Base-by-base conservation (phyloP, 2,888 invertebrate genomes). In the Sarcophaga caerulescens region DNA sequence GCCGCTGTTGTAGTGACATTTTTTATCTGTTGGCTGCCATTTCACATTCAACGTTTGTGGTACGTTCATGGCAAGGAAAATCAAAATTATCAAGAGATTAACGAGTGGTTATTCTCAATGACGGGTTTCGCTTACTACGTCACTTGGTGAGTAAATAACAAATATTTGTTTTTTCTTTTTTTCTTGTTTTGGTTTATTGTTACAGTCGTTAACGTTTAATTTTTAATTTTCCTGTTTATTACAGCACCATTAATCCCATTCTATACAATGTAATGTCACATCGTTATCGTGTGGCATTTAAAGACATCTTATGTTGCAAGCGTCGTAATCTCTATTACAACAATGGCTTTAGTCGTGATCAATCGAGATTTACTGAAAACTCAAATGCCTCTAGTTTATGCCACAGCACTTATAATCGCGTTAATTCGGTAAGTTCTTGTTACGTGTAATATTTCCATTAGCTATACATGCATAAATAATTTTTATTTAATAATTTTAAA, bases 21-120 rank as follows among this genome's bases (percentile, higher is more conserved):
- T 94, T 98, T 98, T 94, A 94, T 98, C 14, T 98, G 98, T 93
- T 99, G 99, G 98, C 97, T 98, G 0, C 99, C 99, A 45, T 99
- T 98, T 94, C 99, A 99, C 94, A 95, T 97, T 87, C 99, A 99
- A 93, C 94, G 99, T 8, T 94, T 99, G 77, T 95, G 98, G 92
- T 97, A 96, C 92, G 95, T 97, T 89, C 96, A 97, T 92, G 96
- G 95, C 45, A 94, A 94, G 87, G 93, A 95, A 25, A 94, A 94
- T 76, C 92, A 93, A 0, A 94, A 95, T 90, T 96, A 95, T 93
- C 95, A 95, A 92, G 94, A 94, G 80, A 94, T 97, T 90, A 97
- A 97, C 92, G 96, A 96, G 90, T 96, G 96, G 95, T 94, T 97
- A 88, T 97, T 96, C 93, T 95, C 96, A 89, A 94, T 96, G 12